Conservation (phyloP, 2,113 vertebrate genomes). For the Anseranas semipalmata region DNA sequence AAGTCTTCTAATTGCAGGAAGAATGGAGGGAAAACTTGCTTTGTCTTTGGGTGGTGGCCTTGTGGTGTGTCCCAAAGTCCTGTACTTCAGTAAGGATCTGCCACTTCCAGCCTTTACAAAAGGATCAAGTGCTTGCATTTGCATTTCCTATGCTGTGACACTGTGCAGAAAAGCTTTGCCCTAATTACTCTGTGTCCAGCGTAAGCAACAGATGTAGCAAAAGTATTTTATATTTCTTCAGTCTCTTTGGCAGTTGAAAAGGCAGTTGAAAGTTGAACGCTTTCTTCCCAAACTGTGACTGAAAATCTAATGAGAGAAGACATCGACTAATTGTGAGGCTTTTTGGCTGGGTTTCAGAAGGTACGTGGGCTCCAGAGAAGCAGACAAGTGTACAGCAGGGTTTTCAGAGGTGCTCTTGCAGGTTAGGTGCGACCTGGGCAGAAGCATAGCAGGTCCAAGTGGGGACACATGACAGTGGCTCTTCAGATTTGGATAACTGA, state of each 20-base stretch:
- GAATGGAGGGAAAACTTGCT: not conserved
- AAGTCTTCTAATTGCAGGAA: not conserved
- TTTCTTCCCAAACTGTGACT: not conserved
- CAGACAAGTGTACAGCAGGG: not conserved
- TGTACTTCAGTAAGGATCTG: not conserved
- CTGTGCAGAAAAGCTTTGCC: not conserved
- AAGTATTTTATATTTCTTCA: not conserved
- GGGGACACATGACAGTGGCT: rapidly evolving
- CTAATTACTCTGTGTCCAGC: not conserved
- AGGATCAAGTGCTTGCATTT: not conserved
- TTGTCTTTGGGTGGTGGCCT: not conserved
- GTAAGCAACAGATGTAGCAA: not conserved
- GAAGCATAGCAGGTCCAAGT: not conserved
- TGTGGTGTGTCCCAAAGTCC: rapidly evolving
- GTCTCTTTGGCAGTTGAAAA: not conserved
- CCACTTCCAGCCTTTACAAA: not conserved
- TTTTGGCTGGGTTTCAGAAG: not conserved
- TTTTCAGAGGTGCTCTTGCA: not conserved
- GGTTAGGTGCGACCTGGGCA: not conserved
- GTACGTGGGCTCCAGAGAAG: not conserved
- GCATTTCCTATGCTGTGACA: not conserved
- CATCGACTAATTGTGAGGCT: not conserved
- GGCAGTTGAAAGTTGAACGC: not conserved
- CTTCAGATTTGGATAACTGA: not conserved
- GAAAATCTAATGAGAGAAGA: not conserved